phyloP scores from a whole-genome alignment of 1,140 invertebrate genomes.

The Cydia amplana region DNA sequence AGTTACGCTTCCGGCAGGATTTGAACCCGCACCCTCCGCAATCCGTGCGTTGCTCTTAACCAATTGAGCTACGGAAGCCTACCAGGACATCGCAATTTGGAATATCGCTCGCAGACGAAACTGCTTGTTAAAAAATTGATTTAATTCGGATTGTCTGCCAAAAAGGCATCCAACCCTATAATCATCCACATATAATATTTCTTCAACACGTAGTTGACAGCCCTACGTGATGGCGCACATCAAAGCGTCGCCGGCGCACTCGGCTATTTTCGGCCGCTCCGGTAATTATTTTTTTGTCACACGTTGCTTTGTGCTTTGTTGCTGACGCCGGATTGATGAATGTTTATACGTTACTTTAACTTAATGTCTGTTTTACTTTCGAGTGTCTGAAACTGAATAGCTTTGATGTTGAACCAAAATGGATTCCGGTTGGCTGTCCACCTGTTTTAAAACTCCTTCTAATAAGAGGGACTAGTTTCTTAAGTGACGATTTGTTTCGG shows the following conservation, averaged over 20 bases:
- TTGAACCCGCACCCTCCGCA: no score
- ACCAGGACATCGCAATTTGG: no score
- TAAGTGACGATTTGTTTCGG: no score
- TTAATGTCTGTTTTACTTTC: constrained; percentile 7
- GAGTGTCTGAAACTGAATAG: constrained; percentile 5
- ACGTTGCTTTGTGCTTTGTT: constrained; percentile 49
- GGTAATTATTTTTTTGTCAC: constrained; percentile 68
- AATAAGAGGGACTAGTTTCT: no score
- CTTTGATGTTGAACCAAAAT: background rate
- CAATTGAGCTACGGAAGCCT: no score
- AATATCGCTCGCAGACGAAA: no score
- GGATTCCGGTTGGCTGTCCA: background rate
- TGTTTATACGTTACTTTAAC: constrained; percentile 17
- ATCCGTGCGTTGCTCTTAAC: no score
- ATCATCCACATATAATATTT: background rate
- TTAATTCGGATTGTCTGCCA: background rate
- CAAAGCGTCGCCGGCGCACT: constrained; percentile 51
- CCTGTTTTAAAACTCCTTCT: background rate
- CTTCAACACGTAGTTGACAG: background rate
- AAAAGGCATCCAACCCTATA: background rate
- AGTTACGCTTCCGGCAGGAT: no score
- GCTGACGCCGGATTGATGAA: constrained; percentile 25
- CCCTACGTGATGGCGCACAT: constrained; percentile 42
- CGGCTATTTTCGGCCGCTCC: constrained; percentile 58
- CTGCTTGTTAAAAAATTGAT: no score